Evolutionary conservation across 2,797 vertebrate species (phyloP).

Genomic region (Miichthys miiuy): DNA sequence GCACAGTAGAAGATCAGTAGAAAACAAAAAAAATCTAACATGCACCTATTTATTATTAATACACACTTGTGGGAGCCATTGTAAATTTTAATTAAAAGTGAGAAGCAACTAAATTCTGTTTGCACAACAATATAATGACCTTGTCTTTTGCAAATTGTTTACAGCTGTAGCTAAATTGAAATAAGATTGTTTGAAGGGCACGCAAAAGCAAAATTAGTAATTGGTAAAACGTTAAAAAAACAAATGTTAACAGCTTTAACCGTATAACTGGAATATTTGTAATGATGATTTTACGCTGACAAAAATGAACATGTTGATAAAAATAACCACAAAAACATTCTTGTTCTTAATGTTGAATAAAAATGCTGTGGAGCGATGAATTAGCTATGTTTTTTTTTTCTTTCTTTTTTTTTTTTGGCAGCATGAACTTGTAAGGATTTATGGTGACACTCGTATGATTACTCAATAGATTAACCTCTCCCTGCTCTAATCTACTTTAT

Average conservation of each 20-base stretch:
- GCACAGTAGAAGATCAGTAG: constrained; percentile 38
- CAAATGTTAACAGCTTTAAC: not conserved
- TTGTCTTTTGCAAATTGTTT: constrained; percentile 33
- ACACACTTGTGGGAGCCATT: constrained; percentile 4
- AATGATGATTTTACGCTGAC: not conserved
- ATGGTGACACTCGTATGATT: constrained; percentile 48
- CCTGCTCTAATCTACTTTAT: constrained; percentile 61
- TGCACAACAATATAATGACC: constrained; percentile 51
- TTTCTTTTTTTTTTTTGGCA: not conserved
- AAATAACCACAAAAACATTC: not conserved
- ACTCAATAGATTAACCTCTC: constrained; percentile 65
- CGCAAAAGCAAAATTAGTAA: not conserved
- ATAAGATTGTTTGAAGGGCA: not conserved
- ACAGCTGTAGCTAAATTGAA: constrained; percentile 14
- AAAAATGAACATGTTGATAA: not conserved
- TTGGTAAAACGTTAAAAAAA: constrained; percentile 5
- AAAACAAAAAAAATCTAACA: constrained; percentile 13
- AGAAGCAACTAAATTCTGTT: constrained; percentile 43
- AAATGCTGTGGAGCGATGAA: not conserved
- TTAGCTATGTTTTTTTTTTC: not conserved
- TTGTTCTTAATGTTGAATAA: too few relatives aligned
- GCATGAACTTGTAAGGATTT: constrained; percentile 35
- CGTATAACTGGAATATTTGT: not conserved
- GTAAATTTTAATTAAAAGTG: constrained; percentile 37
- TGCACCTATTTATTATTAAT: constrained; percentile 26